Base-by-base conservation (phyloP, 2,797 vertebrate genomes). In the Echiichthys vipera region DNA sequence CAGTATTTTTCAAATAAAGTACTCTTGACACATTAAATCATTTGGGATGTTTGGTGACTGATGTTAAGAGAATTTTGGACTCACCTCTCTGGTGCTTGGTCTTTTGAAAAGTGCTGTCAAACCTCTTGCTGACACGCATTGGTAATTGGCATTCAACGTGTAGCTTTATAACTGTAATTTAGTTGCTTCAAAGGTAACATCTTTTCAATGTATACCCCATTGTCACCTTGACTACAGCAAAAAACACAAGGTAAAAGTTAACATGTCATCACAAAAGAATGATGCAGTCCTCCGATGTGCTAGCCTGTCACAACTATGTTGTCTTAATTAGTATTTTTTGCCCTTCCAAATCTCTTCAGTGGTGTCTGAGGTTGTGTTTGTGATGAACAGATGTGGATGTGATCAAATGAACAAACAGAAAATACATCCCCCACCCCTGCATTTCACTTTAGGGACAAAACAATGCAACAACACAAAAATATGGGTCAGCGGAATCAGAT, bases 401-500 rank as follows among this genome's bases (percentile, higher is more conserved):
- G 49, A 74, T 61, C 24, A 61, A 65, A 57, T 65, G 17, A 72
- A 69, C 39, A 73, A 50, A 68, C 10, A 12, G 13, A 47, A 78
- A 65, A 25, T 70, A 63, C 45, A 51, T 63, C 24, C 49, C 5
- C 49, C 74, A 34, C 47, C 63, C 43, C 54, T 68, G 15, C 47
- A 51, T 82, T 79, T 75, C 14, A 74, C 76, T 74, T 65, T 17
- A 65, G 76, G 39, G 71, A 82, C 61, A 74, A 85, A 86, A 84
- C 77, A 76, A 72, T 67, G 62, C 65, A 89, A 74, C 55, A 77
- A 73, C 59, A 69, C 57, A 62, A 70, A 84, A 85, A 91, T 89
- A 57, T 91, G 78, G 81, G 86, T 91, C 89, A 89, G 67, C 55
- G 66, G 74, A 79, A 85, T 90, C 82, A 80, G 81, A 84, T 81